Evolutionary conservation across 1,140 invertebrate genomes (phyloP).

Genomic region (Scaptomyza graminum): DNA sequence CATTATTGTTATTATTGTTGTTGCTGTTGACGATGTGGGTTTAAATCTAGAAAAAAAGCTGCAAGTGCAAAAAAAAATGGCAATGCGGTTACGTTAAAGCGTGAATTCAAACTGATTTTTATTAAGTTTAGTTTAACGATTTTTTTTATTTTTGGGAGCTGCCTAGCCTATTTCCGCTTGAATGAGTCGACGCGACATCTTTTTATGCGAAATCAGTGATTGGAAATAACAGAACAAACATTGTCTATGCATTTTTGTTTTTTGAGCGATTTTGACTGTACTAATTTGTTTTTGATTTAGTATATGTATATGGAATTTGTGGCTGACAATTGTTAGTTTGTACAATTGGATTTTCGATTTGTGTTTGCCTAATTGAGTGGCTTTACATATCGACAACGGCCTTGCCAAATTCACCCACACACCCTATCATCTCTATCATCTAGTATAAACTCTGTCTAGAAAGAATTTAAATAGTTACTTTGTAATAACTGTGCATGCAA

Average conservation of each 20-base stretch:
- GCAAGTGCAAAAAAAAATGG: slow-evolving; percentile 6
- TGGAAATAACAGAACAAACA: slow-evolving; percentile 60
- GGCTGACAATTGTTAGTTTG: slow-evolving; percentile 58
- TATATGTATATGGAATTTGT: slow-evolving; percentile 65
- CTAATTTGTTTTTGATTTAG: slow-evolving; percentile 15
- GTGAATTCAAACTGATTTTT: slow-evolving; percentile 38
- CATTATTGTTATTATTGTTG: slow-evolving; percentile 40
- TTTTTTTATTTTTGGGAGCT: slow-evolving; percentile 4
- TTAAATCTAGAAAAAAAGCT: slow-evolving; percentile 26
- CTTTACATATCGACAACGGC: slow-evolving; percentile 57
- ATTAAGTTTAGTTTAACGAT: background rate
- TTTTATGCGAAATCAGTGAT: slow-evolving; percentile 75
- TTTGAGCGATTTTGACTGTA: slow-evolving; percentile 74
- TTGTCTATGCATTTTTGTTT: slow-evolving; percentile 53
- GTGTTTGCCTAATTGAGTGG: slow-evolving; percentile 74
- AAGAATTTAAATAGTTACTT: slow-evolving; percentile 29
- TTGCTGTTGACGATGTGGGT: slow-evolving; percentile 1
- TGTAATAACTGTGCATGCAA: slow-evolving; percentile 51
- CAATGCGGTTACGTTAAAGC: slow-evolving; percentile 13
- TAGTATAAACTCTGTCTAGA: slow-evolving; percentile 18
- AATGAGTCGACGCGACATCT: slow-evolving; percentile 36
- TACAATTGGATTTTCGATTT: slow-evolving; percentile 59
- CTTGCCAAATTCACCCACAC: slow-evolving; percentile 8
- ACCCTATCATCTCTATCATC: slow-evolving; percentile 57
- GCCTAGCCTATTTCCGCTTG: slow-evolving; percentile 67